Conservation (phyloP, 2,113 vertebrate genomes). For the Psittacus erithacus region DNA sequence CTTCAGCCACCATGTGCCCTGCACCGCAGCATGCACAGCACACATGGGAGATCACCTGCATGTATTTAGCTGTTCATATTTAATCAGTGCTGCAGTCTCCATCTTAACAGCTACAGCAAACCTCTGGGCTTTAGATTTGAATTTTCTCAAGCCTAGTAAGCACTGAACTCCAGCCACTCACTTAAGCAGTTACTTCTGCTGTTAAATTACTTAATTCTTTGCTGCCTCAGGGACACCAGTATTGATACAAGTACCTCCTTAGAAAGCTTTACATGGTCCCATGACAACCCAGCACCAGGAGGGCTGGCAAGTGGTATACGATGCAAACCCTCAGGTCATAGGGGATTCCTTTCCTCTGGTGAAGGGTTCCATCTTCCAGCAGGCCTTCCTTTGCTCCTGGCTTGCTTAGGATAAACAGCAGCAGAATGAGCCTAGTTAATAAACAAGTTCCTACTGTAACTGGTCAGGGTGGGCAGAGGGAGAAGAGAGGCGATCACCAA, state of each 20-base stretch:
- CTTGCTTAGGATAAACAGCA: not conserved
- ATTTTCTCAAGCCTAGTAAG: not conserved
- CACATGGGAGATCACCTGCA: not conserved
- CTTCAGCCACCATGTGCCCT: fast-evolving
- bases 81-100: not conserved
- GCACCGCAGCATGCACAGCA: not conserved
- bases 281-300: not conserved
- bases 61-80: not conserved
- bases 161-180: not conserved
- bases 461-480: not conserved
- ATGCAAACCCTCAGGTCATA: not conserved
- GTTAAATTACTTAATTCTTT: not conserved
- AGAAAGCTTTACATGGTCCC: not conserved
- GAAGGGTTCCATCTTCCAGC: not conserved
- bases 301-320: not conserved
- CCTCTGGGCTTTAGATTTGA: not conserved
- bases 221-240: not conserved
- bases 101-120: not conserved
- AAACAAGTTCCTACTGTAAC: not conserved
- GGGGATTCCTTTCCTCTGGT: not conserved
- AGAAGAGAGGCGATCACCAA: not conserved
- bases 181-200: not conserved
- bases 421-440: not conserved
- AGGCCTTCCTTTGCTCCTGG: not conserved
- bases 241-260: not conserved